phyloP scores from a whole-genome alignment of 2,888 invertebrate genomes.

The Periphyllus acericola region DNA sequence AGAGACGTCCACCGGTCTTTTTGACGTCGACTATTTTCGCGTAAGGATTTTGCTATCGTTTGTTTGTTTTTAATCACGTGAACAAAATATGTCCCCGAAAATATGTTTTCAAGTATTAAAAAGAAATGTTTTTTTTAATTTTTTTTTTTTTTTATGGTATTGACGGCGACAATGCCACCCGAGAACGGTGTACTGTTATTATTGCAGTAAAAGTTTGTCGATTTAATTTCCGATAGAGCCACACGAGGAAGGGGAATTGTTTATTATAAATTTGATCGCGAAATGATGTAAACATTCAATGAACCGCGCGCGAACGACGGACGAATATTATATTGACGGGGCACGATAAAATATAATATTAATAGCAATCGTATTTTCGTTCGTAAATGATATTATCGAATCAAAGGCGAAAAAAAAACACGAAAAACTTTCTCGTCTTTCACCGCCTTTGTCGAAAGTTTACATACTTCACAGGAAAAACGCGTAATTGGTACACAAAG shows the following conservation, averaged over 20 bases:
- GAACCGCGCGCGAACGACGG: no score
- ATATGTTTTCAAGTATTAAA: background rate
- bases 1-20: background rate
- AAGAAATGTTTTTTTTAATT: background rate
- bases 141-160: background rate
- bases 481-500: no score
- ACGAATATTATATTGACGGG: no score
- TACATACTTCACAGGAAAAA: no score
- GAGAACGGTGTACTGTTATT: background rate
- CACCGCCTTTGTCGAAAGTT: no score
- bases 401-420: background rate
- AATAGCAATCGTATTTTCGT: no score
- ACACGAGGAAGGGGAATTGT: no score
- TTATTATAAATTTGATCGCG: no score
- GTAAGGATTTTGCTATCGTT: background rate
- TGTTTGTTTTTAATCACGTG: background rate
- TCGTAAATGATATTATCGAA: no score
- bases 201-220: slow-evolving; percentile 11
- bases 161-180: background rate
- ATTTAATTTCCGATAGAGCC: slow-evolving; percentile 1
- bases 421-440: no score
- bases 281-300: no score
- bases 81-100: background rate
- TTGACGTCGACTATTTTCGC: background rate
- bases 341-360: no score